Conservation (phyloP, 64 coral and sea anemone species). For the Pachyseris speciosa region DNA sequence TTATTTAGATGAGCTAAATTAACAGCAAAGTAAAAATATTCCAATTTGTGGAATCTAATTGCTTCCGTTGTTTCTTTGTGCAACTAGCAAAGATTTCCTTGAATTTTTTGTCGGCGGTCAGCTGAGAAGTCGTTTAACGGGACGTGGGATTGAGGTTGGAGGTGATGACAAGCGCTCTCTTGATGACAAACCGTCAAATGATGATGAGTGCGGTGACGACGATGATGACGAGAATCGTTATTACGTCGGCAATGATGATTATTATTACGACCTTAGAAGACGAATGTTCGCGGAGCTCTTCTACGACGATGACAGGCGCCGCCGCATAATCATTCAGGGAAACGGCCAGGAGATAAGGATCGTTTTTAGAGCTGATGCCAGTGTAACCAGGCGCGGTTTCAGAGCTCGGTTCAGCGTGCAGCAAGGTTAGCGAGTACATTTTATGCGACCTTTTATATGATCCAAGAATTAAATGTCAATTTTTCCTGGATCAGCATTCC, state of each 20-base stretch:
- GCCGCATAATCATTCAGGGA: neutral
- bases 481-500: too few relatives aligned
- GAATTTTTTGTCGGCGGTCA: neutral
- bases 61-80: neutral
- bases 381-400: neutral
- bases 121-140: neutral
- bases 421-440: neutral
- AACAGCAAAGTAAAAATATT: too few relatives aligned
- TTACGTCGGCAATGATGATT: neutral
- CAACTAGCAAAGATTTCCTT: neutral
- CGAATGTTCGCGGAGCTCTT: neutral
- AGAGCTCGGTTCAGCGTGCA: neutral
- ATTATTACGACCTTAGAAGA: too few relatives aligned
- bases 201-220: neutral
- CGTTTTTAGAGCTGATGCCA: neutral
- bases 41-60: too few relatives aligned
- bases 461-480: too few relatives aligned
- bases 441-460: too few relatives aligned
- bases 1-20: too few relatives aligned
- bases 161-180: neutral
- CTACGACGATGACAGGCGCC: too few relatives aligned
- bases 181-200: neutral
- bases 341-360: neutral
- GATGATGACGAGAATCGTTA: neutral
- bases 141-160: neutral